phyloP scores from a whole-genome alignment of 2,113 vertebrate species.

The Eublepharis macularius region DNA sequence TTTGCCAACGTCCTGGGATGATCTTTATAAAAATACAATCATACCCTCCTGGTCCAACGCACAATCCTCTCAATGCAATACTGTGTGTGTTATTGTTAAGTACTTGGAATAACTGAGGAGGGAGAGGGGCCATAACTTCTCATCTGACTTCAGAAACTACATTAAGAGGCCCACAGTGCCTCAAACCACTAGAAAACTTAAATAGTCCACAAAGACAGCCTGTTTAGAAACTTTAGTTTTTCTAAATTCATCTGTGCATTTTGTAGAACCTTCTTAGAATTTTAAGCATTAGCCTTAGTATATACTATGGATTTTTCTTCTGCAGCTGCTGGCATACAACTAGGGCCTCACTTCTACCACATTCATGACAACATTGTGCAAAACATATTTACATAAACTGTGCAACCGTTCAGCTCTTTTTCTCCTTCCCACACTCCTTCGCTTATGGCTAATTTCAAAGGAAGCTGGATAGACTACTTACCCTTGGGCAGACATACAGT shows the following conservation, averaged over 20 bases:
- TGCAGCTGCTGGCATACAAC: not conserved
- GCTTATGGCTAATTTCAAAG: not conserved
- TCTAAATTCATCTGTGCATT: not conserved
- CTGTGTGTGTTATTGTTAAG: not conserved
- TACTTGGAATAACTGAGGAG: not conserved
- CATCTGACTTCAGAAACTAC: not conserved
- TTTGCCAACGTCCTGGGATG: constrained; percentile 47
- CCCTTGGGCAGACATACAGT: not conserved
- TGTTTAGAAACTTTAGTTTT: not conserved
- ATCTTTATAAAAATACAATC: constrained; percentile 41
- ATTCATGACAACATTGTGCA: not conserved
- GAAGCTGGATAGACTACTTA: not conserved
- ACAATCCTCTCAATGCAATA: not conserved
- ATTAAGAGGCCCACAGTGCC: not conserved
- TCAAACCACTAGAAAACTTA: not conserved
- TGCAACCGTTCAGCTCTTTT: not conserved
- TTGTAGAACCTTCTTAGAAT: not conserved
- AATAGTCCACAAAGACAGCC: not conserved
- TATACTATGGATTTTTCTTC: not conserved
- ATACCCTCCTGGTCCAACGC: not conserved
- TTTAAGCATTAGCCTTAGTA: not conserved
- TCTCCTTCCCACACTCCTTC: not conserved
- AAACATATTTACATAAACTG: not conserved
- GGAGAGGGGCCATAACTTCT: no score
- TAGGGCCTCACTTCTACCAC: not conserved